These are phyloP conservation scores for Yponomeuta sedellus DNA, from an alignment of 2,888 invertebrate species.

Conservation along the genomic window DNA sequence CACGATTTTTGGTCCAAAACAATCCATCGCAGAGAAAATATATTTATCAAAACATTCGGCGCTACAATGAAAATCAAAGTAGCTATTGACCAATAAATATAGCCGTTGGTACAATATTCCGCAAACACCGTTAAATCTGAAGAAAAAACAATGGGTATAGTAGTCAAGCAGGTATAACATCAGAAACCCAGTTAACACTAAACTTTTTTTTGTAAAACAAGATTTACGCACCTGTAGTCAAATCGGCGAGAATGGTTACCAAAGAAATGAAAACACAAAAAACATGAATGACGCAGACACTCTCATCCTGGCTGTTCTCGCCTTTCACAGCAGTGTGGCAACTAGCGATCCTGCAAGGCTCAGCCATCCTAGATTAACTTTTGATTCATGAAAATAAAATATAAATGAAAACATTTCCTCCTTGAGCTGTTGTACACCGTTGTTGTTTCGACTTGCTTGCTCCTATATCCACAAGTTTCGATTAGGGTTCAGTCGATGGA, in stretches of 20 bases:
- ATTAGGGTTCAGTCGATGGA: not conserved
- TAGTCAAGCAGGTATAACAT: not conserved
- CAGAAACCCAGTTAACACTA: not conserved
- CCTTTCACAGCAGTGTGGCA: slow-evolving; percentile 48
- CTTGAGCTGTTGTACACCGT: not conserved
- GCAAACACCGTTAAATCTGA: slow-evolving; percentile 75
- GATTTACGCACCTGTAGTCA: slow-evolving; percentile 69
- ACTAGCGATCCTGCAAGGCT: slow-evolving; percentile 58
- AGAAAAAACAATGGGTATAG: slow-evolving; percentile 29
- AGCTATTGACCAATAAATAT: slow-evolving; percentile 72
- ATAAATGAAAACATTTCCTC: slow-evolving; percentile 1
- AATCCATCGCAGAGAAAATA: slow-evolving; percentile 78
- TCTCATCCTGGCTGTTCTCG: slow-evolving; percentile 54
- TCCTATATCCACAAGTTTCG: slow-evolving; percentile 1
- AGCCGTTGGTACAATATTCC: slow-evolving; percentile 74
- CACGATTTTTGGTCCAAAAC: slow-evolving; percentile 62
- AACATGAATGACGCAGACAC: slow-evolving; percentile 69
- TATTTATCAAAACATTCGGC: slow-evolving; percentile 75
- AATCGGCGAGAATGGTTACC: slow-evolving; percentile 75
- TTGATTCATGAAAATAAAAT: not conserved
- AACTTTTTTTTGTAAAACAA: slow-evolving; percentile 11
- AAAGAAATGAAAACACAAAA: slow-evolving; percentile 75
- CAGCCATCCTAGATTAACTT: slow-evolving; percentile 47
- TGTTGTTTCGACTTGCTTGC: slow-evolving; percentile 6
- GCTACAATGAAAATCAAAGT: slow-evolving; percentile 72